Conservation (phyloP, 1,140 invertebrate genomes). For the Trissolcus basalis region DNA sequence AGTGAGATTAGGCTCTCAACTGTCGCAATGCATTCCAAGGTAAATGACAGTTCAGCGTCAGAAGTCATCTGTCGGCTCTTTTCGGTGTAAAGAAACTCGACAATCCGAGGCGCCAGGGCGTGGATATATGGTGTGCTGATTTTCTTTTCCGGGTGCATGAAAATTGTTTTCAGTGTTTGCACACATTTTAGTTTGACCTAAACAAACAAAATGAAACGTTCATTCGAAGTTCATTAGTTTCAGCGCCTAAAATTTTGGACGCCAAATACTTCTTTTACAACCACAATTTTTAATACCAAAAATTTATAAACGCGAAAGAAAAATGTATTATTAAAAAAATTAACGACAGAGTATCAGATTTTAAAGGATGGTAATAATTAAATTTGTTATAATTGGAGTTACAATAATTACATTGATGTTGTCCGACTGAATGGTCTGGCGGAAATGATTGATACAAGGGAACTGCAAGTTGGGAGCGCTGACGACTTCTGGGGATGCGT, state of each 20-base stretch:
- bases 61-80: constrained; percentile 77
- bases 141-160: constrained; percentile 81
- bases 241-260: too few relatives aligned
- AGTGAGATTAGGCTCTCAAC: constrained; percentile 85
- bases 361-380: too few relatives aligned
- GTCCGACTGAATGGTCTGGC: constrained; percentile 88
- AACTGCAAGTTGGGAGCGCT: constrained; percentile 88
- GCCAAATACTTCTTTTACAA: too few relatives aligned
- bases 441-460: constrained; percentile 95
- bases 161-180: constrained; percentile 85
- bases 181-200: constrained; percentile 87
- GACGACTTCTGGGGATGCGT: constrained; percentile 86
- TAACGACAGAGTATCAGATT: too few relatives aligned
- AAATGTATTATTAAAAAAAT: too few relatives aligned
- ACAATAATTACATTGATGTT: constrained; percentile 80
- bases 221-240: too few relatives aligned
- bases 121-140: constrained; percentile 89
- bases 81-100: constrained; percentile 83
- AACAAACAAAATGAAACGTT: too few relatives aligned
- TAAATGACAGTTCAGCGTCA: constrained; percentile 80
- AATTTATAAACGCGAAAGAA: too few relatives aligned
- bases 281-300: too few relatives aligned
- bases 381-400: too few relatives aligned
- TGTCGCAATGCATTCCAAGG: constrained; percentile 82
- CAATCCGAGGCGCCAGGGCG: constrained; percentile 84